A percentile compares a stretch with the other conserved stretches of the same genome.
Evolutionary conservation across 2,888 invertebrate genomes (phyloP).

Genomic region (Azorinus chamasolen): DNA sequence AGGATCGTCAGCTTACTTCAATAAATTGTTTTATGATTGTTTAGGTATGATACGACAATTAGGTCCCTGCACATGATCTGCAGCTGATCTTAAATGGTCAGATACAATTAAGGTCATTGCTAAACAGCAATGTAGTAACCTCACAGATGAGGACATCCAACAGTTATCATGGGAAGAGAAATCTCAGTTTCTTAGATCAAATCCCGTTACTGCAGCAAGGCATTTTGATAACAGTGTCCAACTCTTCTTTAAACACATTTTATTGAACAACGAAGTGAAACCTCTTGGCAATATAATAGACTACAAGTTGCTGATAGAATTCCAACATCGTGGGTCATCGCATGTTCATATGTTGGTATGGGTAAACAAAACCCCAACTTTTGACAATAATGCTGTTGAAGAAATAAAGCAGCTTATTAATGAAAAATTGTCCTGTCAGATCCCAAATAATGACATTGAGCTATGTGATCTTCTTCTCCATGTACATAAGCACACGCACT

Average conservation of each 20-base stretch:
- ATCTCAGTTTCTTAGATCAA: slow-evolving; percentile 44
- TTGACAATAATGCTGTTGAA: too few relatives aligned
- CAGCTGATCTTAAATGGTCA: slow-evolving; percentile 71
- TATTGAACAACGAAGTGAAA: slow-evolving; percentile 38
- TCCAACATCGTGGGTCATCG: slow-evolving; percentile 68
- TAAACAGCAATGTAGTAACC: slow-evolving; percentile 41
- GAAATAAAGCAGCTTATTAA: too few relatives aligned
- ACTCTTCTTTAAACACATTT: slow-evolving; percentile 47
- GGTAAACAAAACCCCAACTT: too few relatives aligned
- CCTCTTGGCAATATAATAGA: slow-evolving; percentile 63
- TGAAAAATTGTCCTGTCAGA: too few relatives aligned
- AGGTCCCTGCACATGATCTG: slow-evolving; percentile 68
- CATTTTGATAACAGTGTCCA: slow-evolving; percentile 68
- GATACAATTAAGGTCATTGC: slow-evolving; percentile 66
- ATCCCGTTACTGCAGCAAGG: slow-evolving; percentile 70
- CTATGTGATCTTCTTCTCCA: too few relatives aligned
- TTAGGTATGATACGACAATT: slow-evolving; percentile 73
- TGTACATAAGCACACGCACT: too few relatives aligned
- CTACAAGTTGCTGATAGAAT: slow-evolving; percentile 67
- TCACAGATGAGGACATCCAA: slow-evolving; percentile 34
- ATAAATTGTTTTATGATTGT: slow-evolving; percentile 58
- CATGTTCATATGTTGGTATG: too few relatives aligned
- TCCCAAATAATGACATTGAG: too few relatives aligned
- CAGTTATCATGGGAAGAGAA: slow-evolving; percentile 54
- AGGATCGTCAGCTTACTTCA: slow-evolving; percentile 66